Percentiles rank a stretch among this genome's conserved stretches.
Conservation (phyloP, 2,113 vertebrate species). For the Aviceda subcristata region DNA sequence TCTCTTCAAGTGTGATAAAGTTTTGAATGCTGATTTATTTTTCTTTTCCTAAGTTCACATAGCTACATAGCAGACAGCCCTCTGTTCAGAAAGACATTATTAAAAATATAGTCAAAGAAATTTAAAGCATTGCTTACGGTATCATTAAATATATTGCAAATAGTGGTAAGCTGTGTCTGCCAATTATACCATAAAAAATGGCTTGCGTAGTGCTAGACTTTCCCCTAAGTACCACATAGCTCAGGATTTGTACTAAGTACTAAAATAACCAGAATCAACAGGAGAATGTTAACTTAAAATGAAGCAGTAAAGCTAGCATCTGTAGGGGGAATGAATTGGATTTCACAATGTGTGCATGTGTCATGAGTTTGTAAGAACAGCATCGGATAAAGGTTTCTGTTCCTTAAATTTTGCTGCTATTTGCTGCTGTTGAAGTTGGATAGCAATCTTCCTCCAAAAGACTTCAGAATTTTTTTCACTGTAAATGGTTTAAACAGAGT, state of each 20-base stretch:
- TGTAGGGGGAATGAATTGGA: not conserved
- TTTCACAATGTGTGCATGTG: not conserved
- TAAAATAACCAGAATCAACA: constrained; percentile 41
- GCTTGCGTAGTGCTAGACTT: not conserved
- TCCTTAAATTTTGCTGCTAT: not conserved
- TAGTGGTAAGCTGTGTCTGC: not conserved
- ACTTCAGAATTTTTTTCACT: not conserved
- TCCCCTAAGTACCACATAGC: constrained; percentile 56
- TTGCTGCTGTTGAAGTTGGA: not conserved
- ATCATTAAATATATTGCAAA: constrained; percentile 24
- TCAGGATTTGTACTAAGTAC: constrained; percentile 61
- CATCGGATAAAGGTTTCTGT: not conserved
- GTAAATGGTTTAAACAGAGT: not conserved
- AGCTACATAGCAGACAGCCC: not conserved
- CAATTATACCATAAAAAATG: constrained; percentile 60
- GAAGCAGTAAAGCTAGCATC: constrained; percentile 59
- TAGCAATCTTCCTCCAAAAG: not conserved
- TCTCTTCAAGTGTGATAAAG: not conserved
- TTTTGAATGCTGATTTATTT: not conserved
- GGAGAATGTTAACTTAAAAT: constrained; percentile 18
- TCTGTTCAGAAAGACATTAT: not conserved
- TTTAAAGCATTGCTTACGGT: not conserved
- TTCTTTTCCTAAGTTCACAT: not conserved
- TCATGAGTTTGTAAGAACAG: not conserved
- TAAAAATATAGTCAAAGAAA: constrained; percentile 17